Percentiles rank a stretch among this genome's conserved stretches.
Evolutionary conservation across 2,113 vertebrate genomes (phyloP).

Genomic region (Pithys albifrons): DNA sequence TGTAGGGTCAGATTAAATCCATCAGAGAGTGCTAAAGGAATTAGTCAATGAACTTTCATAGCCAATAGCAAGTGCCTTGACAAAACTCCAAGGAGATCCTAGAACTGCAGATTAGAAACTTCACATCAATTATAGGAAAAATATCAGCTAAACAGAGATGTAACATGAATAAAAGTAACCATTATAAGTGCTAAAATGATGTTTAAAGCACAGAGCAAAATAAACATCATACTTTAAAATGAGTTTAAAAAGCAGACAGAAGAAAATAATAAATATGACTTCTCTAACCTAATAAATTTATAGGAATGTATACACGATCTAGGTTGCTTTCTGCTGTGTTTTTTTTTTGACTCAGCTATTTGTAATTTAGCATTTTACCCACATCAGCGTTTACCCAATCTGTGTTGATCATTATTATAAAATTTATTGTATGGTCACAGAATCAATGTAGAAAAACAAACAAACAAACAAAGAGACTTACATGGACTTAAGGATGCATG

Average conservation of each 20-base stretch:
- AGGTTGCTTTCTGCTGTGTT: neutral
- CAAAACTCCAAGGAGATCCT: neutral
- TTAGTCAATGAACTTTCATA: conserved; percentile 25
- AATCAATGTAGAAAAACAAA: neutral
- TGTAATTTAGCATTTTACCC: neutral
- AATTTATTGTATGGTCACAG: neutral
- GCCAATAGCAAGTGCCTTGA: conserved; percentile 15
- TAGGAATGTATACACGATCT: neutral
- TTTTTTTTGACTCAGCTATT: neutral
- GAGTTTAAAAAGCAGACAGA: neutral
- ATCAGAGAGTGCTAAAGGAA: neutral
- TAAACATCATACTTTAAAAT: neutral
- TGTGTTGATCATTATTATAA: neutral
- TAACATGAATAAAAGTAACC: neutral
- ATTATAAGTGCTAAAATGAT: neutral
- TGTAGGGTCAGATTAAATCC: conserved; percentile 18
- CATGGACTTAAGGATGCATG: neutral
- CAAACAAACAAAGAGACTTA: accelerated
- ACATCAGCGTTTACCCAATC: neutral
- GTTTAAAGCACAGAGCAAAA: neutral
- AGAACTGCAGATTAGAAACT: neutral
- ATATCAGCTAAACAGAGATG: neutral
- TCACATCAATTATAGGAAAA: neutral
- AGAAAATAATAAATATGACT: neutral
- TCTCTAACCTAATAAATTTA: neutral